Evolutionary conservation across 2,797 vertebrate genomes (phyloP), one percentile per base, ranked within the genome.

Genomic region (Melanotaenia boesemani): DNA sequence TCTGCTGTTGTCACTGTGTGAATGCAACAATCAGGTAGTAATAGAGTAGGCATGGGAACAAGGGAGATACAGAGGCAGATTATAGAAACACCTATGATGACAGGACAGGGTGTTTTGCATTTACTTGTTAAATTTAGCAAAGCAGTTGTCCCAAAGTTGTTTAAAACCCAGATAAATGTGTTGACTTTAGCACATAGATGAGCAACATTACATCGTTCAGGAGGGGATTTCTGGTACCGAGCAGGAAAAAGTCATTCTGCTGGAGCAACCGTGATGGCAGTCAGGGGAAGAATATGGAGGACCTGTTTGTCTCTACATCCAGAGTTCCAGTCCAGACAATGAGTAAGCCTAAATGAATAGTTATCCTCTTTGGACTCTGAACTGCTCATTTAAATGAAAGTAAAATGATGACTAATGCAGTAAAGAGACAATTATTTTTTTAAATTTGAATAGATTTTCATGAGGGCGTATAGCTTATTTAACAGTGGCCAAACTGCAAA

Each of bases 1-100:
- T 72, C 55, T 70, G 64, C 59, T 69, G 63, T 67, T 88, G 79
- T 82, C 57, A 56, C 72, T 15, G 37, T 66, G 64, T 67, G 73
- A 63, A 68, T 74, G 30, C 36, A 68, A 55, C 70, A 72, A 57
- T 70, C 32, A 74, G 46, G 59, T 15, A 64, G 39, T 37, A 72
- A 80, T 72, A 56, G 70, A 56, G 67, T 3, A 20, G 32, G 39
- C 32, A 18, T 1, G n/a, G 20, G 9, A 60, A 64, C 24, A 56
- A 20, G n/a, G 24, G 22, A 10, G 46, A 18, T 10, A 30, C 9
- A 63, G 44, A 50, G 22, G 39, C 41, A 67, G 63, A 54, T n/a
- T 32, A 32, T 0, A 41, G 48, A 41, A 50, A 36, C 1, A 41
- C 3, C 39, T 44, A 1, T 28, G 60, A 44, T 44, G 37, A 9